Percentiles rank a stretch among this genome's conserved stretches.
phyloP scores from a whole-genome alignment of 2,888 invertebrate genomes.

The Drosophila villosipedis region DNA sequence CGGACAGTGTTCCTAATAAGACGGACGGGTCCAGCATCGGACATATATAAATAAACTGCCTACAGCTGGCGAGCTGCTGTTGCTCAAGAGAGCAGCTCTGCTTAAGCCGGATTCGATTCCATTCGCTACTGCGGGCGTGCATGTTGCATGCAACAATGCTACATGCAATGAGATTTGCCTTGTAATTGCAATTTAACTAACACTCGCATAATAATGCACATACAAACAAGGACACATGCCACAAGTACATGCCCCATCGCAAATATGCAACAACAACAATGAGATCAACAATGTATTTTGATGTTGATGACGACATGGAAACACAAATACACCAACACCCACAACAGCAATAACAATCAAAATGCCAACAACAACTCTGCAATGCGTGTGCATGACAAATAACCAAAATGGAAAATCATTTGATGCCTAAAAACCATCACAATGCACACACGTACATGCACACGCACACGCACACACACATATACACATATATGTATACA shows the following conservation, averaged over 20 bases:
- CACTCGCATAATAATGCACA: constrained; percentile 72
- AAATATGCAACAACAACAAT: constrained; percentile 46
- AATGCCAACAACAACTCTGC: constrained; percentile 15
- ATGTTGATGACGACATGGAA: constrained; percentile 48
- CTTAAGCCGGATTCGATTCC: constrained; percentile 25
- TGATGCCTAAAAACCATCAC: constrained; percentile 68
- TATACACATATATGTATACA: constrained; percentile 7
- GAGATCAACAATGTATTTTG: constrained; percentile 18
- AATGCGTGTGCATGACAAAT: constrained; percentile 68
- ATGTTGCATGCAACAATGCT: constrained; percentile 46
- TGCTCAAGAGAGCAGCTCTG: constrained; percentile 9
- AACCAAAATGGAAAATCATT: constrained; percentile 76
- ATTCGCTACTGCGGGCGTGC: not conserved
- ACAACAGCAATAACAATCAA: constrained; percentile 34
- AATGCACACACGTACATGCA: constrained; percentile 23
- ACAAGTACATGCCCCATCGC: constrained; percentile 42
- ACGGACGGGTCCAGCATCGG: constrained; percentile 22
- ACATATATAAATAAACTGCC: constrained; percentile 67
- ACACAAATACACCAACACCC: constrained; percentile 45
- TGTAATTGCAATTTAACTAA: constrained; percentile 78
- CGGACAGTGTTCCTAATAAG: constrained; percentile 60
- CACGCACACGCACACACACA: constrained; percentile 12
- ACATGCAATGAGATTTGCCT: constrained; percentile 63
- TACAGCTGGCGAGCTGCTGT: constrained; percentile 23
- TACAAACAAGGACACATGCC: constrained; percentile 43